These are phyloP conservation scores for Cardinalis cardinalis DNA, from an alignment of 2,113 vertebrate genomes.

Conservation along the genomic window DNA sequence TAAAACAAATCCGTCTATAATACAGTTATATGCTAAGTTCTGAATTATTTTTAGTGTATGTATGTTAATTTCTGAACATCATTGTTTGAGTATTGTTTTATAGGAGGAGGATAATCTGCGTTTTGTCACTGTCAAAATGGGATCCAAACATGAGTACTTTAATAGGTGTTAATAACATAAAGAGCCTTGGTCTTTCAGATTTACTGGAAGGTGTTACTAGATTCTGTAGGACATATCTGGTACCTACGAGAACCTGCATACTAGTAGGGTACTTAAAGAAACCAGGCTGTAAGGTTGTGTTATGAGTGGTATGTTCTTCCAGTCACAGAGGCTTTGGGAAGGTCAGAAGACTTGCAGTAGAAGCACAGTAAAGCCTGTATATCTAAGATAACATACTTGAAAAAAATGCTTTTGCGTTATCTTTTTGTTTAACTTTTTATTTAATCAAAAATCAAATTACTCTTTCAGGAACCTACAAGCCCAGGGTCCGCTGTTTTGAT, in stretches of 20 bases:
- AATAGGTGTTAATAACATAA: not conserved
- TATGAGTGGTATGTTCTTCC: not conserved
- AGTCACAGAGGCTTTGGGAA: not conserved
- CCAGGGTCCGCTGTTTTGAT: constrained; percentile 92
- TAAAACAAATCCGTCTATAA: not conserved
- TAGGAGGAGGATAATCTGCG: not conserved
- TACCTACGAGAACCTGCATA: not conserved
- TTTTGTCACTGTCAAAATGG: not conserved
- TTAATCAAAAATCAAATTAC: not conserved
- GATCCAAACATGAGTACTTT: not conserved
- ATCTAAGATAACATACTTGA: not conserved
- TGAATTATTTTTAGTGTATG: not conserved
- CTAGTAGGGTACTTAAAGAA: not conserved
- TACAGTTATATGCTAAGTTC: not conserved
- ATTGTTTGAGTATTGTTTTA: not conserved
- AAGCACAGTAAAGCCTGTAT: not conserved
- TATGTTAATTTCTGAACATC: not conserved
- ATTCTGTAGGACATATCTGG: not conserved
- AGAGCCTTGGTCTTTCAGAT: not conserved
- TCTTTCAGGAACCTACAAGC: constrained; percentile 92
- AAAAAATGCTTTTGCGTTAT: not conserved
- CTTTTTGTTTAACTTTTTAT: not conserved
- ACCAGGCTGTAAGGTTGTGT: not conserved
- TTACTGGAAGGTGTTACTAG: not conserved
- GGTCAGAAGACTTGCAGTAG: not conserved